These are phyloP conservation scores for Eudasyphora cyanicolor DNA, from an alignment of 2,888 invertebrate genomes.

Conservation along the genomic window DNA sequence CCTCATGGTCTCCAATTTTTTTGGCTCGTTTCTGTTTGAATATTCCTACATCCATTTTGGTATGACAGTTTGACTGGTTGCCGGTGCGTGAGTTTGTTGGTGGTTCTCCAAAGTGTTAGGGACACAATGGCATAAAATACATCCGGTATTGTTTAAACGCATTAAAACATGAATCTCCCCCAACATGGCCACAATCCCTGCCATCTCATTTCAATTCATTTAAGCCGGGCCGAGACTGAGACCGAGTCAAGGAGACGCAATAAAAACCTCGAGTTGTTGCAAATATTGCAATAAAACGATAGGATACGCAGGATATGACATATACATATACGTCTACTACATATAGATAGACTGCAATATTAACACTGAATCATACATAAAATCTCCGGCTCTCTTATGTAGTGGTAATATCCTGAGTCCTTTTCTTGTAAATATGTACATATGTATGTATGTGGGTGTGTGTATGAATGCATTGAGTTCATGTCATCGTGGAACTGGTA, in stretches of 20 bases:
- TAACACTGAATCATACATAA: neutral
- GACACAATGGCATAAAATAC: slow-evolving; percentile 43
- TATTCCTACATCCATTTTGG: no score
- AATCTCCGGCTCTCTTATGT: neutral
- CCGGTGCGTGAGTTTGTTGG: neutral
- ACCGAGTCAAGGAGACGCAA: neutral
- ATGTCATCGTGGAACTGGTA: neutral
- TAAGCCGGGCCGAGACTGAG: neutral
- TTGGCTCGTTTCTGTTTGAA: no score
- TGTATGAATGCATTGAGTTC: slow-evolving; percentile 2
- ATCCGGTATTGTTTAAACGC: slow-evolving; percentile 63
- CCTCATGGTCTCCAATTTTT: no score
- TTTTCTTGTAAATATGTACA: neutral
- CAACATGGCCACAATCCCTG: slow-evolving; percentile 1
- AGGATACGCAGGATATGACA: neutral
- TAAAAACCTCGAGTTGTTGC: slow-evolving; percentile 9
- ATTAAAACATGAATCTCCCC: slow-evolving; percentile 58
- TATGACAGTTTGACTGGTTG: no score
- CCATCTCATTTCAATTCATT: slow-evolving; percentile 3
- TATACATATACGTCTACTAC: slow-evolving; percentile 35
- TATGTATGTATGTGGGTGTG: neutral
- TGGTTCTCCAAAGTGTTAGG: neutral
- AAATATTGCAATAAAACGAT: slow-evolving; percentile 24
- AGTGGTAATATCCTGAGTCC: neutral
- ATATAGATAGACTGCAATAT: slow-evolving; percentile 10